These are phyloP conservation scores for Tenthredo amoena DNA, from an alignment of 2,888 invertebrate species.

Conservation along the genomic window DNA sequence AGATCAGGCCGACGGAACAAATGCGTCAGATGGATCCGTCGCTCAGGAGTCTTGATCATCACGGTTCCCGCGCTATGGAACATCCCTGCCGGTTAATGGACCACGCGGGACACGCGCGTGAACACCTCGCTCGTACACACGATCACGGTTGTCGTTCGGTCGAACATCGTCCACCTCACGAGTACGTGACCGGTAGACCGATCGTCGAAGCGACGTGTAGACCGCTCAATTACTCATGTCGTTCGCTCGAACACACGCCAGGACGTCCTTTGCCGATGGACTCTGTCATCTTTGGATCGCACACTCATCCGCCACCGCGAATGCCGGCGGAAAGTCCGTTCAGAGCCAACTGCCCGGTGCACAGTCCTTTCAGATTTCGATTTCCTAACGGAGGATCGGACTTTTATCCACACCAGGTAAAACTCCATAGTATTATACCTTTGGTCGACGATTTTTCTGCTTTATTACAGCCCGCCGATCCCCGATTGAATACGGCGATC, in stretches of 20 bases:
- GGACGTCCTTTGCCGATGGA: conserved; percentile 78
- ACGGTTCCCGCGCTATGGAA: conserved; percentile 69
- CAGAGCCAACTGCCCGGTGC: conserved; percentile 85
- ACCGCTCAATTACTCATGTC: conserved; percentile 72
- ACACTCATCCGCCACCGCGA: conserved; percentile 80
- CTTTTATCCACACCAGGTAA: conserved; percentile 79
- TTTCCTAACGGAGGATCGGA: conserved; percentile 80
- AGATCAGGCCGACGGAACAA: conserved; percentile 60
- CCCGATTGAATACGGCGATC: neutral
- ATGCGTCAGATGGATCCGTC: conserved; percentile 60
- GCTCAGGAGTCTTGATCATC: conserved; percentile 65
- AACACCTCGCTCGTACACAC: conserved; percentile 68
- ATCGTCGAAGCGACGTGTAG: conserved; percentile 67
- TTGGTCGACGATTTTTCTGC: neutral
- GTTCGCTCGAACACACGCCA: conserved; percentile 77
- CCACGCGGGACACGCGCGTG: conserved; percentile 70
- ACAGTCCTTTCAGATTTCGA: conserved; percentile 86
- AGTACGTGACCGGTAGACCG: conserved; percentile 64
- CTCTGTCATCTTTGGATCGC: conserved; percentile 78
- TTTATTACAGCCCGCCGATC: neutral
- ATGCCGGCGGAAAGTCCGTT: conserved; percentile 79
- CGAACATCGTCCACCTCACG: conserved; percentile 69
- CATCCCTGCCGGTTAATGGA: conserved; percentile 74
- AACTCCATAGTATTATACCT: neutral
- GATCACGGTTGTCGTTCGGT: conserved; percentile 74